Base-by-base conservation (phyloP, 1,140 invertebrate genomes). In the Cotesia typhae region DNA sequence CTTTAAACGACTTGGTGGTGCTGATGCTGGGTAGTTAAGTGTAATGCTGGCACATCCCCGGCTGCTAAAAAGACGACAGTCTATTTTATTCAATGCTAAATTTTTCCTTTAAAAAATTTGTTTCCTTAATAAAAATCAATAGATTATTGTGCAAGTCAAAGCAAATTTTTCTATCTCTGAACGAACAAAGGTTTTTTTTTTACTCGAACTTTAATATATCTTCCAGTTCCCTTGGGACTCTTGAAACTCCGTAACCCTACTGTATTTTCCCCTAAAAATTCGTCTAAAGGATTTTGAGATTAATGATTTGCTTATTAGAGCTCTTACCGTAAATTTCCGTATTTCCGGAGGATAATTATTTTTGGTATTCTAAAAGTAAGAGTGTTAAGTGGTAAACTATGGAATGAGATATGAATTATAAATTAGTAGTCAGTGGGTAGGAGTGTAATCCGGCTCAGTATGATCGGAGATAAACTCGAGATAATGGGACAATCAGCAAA, bases 1-100 rank as follows among this genome's bases (percentile, higher is more conserved):
- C n/a, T 47, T 37, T 36, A 70, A 38, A 70, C 55, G 71, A 67
- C 60, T 20, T 38, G 36, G 37, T 65, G 63, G 17, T 65, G 38
- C n/a, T 55, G 53, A 55, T 55, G 53, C n/a, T 55, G 53, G 53
- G 6, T 47, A 6, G 41, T 47, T 47, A 47, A 47, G 41, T 47
- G 6, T 47, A 59, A 17, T 57, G 35, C 57, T 37, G 60, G 35
- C 61, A 47, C 41, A 38, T 35, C 41, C 12, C 41, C n/a, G 63
- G 35, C 37, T 70, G 57, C n/a, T 70, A 37, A 70, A 57, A 35
- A 55, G 63, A 65, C 63, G 55, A 59, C 57, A 59, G 57, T 59
- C 20, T 59, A 28, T 59, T 59, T 20, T 28, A 17, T 17, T 17
- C 17, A 9, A 17, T 17, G 9, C 20, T 9, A 6, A 20, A 28